Evolutionary conservation across 2,888 invertebrate genomes (phyloP).

Genomic region (Ashinkailepas kermadecensis): DNA sequence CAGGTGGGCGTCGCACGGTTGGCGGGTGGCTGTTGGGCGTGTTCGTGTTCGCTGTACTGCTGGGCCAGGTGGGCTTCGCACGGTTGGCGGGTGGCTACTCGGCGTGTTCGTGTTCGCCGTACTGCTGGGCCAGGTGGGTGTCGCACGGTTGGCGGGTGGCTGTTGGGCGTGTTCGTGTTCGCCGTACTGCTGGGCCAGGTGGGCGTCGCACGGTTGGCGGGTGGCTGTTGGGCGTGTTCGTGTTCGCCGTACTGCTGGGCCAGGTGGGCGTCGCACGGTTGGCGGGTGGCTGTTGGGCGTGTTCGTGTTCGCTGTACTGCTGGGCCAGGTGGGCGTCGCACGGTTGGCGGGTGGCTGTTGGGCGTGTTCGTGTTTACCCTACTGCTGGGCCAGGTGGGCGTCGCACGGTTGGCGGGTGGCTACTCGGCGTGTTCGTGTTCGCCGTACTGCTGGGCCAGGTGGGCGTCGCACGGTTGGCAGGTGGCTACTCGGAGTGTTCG

Average conservation of each 20-base stretch:
- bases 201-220: background rate
- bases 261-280: conserved; percentile 44
- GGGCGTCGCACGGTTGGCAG: background rate
- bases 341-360: conserved; percentile 53
- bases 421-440: conserved; percentile 91
- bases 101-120: conserved; percentile 93
- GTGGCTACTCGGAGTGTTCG: conserved; percentile 82
- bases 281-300: conserved; percentile 80
- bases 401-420: conserved; percentile 50
- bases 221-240: conserved; percentile 82
- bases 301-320: conserved; percentile 86
- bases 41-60: conserved; percentile 86
- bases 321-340: conserved; percentile 56
- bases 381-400: conserved; percentile 65
- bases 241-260: conserved; percentile 86
- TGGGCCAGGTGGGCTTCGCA: conserved; percentile 56
- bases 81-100: conserved; percentile 53
- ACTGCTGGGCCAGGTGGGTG: conserved; percentile 65
- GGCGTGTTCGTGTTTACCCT: conserved; percentile 93
- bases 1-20: conserved; percentile 44
- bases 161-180: conserved; percentile 91
- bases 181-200: conserved; percentile 80
- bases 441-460: conserved; percentile 80
- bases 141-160: conserved; percentile 50
- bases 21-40: conserved; percentile 68